These are phyloP conservation scores for Ypsolopha scabrella DNA, from an alignment of 2,888 invertebrate species.

Conservation along the genomic window DNA sequence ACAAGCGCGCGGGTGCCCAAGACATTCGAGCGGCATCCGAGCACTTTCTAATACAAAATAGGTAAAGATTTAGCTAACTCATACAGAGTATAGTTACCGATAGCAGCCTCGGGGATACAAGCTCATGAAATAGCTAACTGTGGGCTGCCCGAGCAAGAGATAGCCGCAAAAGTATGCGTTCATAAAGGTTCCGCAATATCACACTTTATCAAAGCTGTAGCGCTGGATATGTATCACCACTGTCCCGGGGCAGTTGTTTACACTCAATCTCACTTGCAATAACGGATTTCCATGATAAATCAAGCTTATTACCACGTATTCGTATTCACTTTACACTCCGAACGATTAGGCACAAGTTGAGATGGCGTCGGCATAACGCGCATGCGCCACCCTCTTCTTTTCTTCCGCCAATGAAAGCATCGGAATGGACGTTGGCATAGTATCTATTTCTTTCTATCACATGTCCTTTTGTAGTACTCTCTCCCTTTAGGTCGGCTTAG, in stretches of 20 bases:
- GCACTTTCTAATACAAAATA: constrained; percentile 29
- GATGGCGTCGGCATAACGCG: constrained; percentile 71
- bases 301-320: constrained; percentile 41
- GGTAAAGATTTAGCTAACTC: constrained; percentile 22
- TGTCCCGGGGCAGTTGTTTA: constrained; percentile 22
- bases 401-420: constrained; percentile 46
- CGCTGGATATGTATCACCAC: constrained; percentile 28
- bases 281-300: constrained; percentile 48
- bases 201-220: constrained; percentile 40
- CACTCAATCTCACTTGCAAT: constrained; percentile 37
- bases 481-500: neutral
- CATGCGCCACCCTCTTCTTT: constrained; percentile 64
- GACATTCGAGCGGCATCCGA: constrained; percentile 28
- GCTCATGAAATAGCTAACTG: constrained; percentile 45
- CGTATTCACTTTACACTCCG: constrained; percentile 39
- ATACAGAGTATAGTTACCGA: constrained; percentile 43
- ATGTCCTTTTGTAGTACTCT: neutral
- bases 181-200: constrained; percentile 63
- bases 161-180: constrained; percentile 66
- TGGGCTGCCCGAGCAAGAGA: constrained; percentile 32
- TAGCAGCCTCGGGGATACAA: constrained; percentile 35
- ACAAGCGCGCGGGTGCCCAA: constrained; percentile 52
- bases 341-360: constrained; percentile 55
- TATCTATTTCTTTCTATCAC: neutral
- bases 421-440: neutral